Percentiles rank a stretch among this genome's conserved stretches.
Conservation (phyloP, 2,113 vertebrate genomes). For the Argyrosomus japonicus region DNA sequence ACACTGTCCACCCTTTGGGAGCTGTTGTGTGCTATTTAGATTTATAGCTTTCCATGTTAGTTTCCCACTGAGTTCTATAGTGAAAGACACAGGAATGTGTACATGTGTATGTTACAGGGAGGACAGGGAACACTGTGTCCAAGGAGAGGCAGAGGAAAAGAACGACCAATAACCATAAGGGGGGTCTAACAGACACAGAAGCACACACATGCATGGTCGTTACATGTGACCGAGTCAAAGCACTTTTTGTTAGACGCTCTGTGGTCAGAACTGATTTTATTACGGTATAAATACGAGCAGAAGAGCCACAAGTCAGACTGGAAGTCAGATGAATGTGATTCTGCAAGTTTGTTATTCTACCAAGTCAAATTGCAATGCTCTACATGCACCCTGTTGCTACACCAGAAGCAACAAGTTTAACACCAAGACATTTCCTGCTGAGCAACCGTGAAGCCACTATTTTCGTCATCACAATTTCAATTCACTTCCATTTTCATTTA, state of each 20-base stretch:
- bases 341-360: not conserved
- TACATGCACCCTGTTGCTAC: not conserved
- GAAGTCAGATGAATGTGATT: slow-evolving; percentile 12
- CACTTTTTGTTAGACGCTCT: slow-evolving; percentile 17
- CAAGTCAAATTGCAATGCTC: not conserved
- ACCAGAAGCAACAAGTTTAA: not conserved
- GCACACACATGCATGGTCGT: slow-evolving; percentile 8
- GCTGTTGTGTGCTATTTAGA: slow-evolving; percentile 19
- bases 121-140: slow-evolving; percentile 58
- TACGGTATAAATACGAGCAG: slow-evolving; percentile 29
- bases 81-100: slow-evolving; percentile 59
- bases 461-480: not conserved
- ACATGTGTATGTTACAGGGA: slow-evolving; percentile 46
- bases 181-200: slow-evolving; percentile 16
- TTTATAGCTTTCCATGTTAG: slow-evolving; percentile 33
- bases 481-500: not conserved
- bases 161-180: not conserved
- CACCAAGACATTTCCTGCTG: not conserved
- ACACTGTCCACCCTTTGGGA: slow-evolving; percentile 15
- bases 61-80: slow-evolving; percentile 42
- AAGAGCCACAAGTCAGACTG: slow-evolving; percentile 8
- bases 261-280: slow-evolving; percentile 20
- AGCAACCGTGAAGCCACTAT: not conserved
- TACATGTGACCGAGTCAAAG: slow-evolving; percentile 37
- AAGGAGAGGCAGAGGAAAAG: not conserved